Base-by-base conservation (phyloP, 92 coral and sea anemone genomes). In the Porites rus region DNA sequence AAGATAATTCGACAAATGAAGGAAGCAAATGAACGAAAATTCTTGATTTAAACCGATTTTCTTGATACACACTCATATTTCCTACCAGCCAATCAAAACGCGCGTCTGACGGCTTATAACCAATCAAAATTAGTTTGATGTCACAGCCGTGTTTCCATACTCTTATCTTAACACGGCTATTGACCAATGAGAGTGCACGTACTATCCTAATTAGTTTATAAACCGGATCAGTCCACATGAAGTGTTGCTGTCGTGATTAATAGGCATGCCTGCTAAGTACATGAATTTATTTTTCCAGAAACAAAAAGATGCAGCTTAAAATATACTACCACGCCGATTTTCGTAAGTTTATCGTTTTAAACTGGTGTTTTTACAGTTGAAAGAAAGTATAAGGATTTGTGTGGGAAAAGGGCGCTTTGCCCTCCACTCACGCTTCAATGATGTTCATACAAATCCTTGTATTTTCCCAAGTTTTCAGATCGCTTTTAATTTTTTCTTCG, bases 311-410 rank as follows among this genome's bases (percentile, higher is more conserved):
- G 75, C 75, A 71, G 75, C 50, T 71, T 43, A 71, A 71, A 71
- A 71, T 71, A 71, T 71, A 71, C 56, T 71, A 71, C 75, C 75
- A 24, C 53, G 75, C 50, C 75, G 75, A 71, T 71, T 71, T 71
- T 71, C 75, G 50, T 71, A 24, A 71, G 53, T 18, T 19, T 71
- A 71, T 43, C 75, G 75, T 25, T 71, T 71, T 71, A 71, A 71
- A 71, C 75, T 71, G 75, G 75, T 71, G 46, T 25, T 71, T 71
- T 71, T 71, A 71, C 75, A 71, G 28, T 25, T 25, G 28, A 25
- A 25, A 25, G 28, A 25, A 25, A 25, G 28, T 25, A 25, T 25
- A 25, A 25, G 28, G 28, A 25, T 25, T 25, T 25, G 28, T 25
- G 28, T 25, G 28, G 28, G 28, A 25, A 25, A 25, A 25, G 28